Conservation (phyloP, 1,140 invertebrate genomes). For the Lucilia cuprina region DNA sequence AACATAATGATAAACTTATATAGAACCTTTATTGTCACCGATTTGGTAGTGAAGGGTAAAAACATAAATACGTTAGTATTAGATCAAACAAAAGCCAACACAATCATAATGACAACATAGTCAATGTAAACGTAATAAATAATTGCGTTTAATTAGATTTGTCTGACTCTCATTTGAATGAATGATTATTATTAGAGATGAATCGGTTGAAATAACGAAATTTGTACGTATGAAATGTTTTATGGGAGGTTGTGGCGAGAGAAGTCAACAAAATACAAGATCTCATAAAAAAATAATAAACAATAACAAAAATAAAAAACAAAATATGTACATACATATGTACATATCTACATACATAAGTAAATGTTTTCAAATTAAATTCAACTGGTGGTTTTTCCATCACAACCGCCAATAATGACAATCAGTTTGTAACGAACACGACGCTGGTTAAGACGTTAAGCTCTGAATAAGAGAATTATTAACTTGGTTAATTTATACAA, state of each 20-base stretch:
- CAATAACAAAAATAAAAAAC: neutral
- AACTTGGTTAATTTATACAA: neutral
- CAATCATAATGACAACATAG: no score
- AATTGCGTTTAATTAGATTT: neutral
- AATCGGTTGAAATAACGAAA: neutral
- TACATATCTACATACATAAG: neutral
- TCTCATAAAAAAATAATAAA: no score
- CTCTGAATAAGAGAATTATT: neutral
- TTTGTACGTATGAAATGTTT: neutral
- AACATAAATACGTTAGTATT: no score
- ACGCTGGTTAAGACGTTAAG: conserved; percentile 23
- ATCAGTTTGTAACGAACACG: conserved; percentile 29
- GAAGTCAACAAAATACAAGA: no score
- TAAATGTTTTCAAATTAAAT: neutral
- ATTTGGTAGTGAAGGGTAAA: no score
- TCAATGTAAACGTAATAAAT: neutral
- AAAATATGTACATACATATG: neutral
- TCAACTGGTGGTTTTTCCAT: conserved; percentile 2
- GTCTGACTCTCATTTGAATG: neutral
- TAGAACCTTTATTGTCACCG: no score
- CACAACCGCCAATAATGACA: neutral
- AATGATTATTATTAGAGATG: conserved; percentile 12
- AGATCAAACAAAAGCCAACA: no score
- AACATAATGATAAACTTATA: no score
- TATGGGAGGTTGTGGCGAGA: no score